phyloP scores from a whole-genome alignment of 2,113 vertebrate species.

The Salvelinus fontinalis region DNA sequence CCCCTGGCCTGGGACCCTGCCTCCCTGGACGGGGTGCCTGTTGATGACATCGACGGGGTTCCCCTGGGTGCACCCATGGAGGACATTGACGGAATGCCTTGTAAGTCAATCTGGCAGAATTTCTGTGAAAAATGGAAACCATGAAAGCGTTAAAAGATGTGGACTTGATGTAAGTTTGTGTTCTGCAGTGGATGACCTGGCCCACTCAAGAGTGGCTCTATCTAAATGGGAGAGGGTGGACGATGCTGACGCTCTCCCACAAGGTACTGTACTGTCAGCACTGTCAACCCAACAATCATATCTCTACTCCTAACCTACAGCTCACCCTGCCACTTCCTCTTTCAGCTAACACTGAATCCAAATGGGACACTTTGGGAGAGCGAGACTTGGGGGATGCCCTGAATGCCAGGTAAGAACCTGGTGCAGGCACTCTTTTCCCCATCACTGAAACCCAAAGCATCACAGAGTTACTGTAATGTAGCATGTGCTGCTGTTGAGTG shows the following conservation, averaged over 20 bases:
- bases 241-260: conserved; percentile 55
- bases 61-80: conserved; percentile 67
- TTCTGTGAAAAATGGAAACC: background rate
- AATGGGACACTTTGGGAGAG: conserved; percentile 64
- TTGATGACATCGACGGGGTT: conserved; percentile 78
- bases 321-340: conserved; percentile 24
- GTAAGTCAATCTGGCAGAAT: conserved; percentile 55
- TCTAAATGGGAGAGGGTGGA: conserved; percentile 79
- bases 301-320: background rate
- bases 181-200: conserved; percentile 66
- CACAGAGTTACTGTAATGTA: too few relatives aligned
- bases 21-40: conserved; percentile 71
- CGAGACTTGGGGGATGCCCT: conserved; percentile 49
- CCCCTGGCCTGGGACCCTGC: conserved; percentile 74
- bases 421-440: background rate
- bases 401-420: conserved; percentile 56
- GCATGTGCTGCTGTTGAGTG: too few relatives aligned
- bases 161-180: background rate
- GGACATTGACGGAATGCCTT: conserved; percentile 79
- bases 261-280: conserved; percentile 54
- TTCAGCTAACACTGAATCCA: conserved; percentile 70
- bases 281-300: background rate
- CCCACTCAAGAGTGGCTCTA: conserved; percentile 66
- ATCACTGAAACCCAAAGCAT: too few relatives aligned
- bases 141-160: background rate